Evolutionary conservation across 2,113 vertebrate species (phyloP).

Genomic region (rabbit (Oryctolagus cuniculus)): mOryCun1.1 NC_091433.1:135791501-135792000

Average conservation of each 20-base stretch:
- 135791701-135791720: not conserved
- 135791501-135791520: slow-evolving; percentile 13
- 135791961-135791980: too few species aligned
- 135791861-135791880: not conserved
- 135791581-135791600: not conserved
- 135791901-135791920: not conserved
- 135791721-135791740: slow-evolving; percentile 25
- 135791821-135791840: not conserved
- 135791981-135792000: too few species aligned
- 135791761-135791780: not conserved
- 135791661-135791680: not conserved
- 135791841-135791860: not conserved
- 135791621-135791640: not conserved
- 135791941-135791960: not conserved
- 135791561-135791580: slow-evolving; percentile 11
- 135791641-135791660: slow-evolving; percentile 13
- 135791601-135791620: not conserved
- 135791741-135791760: not conserved
- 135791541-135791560: not conserved
- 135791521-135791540: slow-evolving; percentile 38
- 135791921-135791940: not conserved
- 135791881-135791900: not conserved
- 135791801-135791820: slow-evolving; percentile 44
- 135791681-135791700: slow-evolving; percentile 5
- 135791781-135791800: not conserved